Evolutionary conservation across 2,797 vertebrate genomes (phyloP).

Genomic region (Danio choprae): DNA sequence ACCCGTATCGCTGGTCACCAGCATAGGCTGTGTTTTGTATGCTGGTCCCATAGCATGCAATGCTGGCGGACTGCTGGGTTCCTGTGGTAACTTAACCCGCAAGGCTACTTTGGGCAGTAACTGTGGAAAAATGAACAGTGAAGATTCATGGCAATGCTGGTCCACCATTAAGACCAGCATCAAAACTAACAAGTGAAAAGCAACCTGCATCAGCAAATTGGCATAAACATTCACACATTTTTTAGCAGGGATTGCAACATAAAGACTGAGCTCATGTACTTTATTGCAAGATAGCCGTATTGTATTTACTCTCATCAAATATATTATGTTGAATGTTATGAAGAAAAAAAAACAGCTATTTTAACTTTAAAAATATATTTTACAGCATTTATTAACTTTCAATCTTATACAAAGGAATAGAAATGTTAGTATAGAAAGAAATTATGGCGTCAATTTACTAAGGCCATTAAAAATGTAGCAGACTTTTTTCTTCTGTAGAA

Average conservation of each 20-base stretch:
- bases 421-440: too few relatives aligned
- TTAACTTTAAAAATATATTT: not conserved
- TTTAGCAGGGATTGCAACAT: not conserved
- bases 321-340: not conserved
- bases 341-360: not conserved
- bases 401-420: not conserved
- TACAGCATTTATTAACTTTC: not conserved
- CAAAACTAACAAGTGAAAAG: conserved; percentile 16
- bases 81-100: not conserved
- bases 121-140: conserved; percentile 3
- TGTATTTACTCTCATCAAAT: not conserved
- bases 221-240: not conserved
- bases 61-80: conserved; percentile 7
- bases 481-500: too few relatives aligned
- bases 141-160: conserved; percentile 3
- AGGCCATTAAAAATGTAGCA: too few relatives aligned
- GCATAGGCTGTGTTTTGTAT: conserved; percentile 32
- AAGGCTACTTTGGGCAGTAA: not conserved
- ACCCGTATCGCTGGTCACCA: conserved; percentile 12
- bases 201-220: not conserved
- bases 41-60: conserved; percentile 22
- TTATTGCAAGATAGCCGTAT: too few relatives aligned
- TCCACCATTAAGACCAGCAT: conserved; percentile 11
- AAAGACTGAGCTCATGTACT: not conserved
- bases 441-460: too few relatives aligned